Percentiles rank a stretch among this genome's conserved stretches.
phyloP scores from a whole-genome alignment of 2,888 invertebrate genomes.

The Notodonta dromedarius region DNA sequence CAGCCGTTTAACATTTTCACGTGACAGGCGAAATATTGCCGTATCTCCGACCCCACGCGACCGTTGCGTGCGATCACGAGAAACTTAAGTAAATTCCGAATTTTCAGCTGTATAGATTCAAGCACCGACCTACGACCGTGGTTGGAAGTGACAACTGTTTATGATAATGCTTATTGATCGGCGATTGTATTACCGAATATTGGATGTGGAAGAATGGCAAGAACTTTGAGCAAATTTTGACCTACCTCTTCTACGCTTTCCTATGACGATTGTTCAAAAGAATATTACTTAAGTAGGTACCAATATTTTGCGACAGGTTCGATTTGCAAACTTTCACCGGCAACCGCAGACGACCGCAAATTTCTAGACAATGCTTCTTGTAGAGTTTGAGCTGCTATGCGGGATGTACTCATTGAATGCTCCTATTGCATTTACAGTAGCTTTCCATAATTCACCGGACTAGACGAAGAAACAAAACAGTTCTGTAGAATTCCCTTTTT shows the following conservation, averaged over 20 bases:
- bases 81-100: slow-evolving; percentile 13
- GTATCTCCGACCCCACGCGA: neutral
- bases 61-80: slow-evolving; percentile 19
- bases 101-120: slow-evolving; percentile 8
- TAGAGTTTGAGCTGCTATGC: slow-evolving; percentile 9
- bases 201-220: no score
- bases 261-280: neutral
- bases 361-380: slow-evolving; percentile 45
- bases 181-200: neutral
- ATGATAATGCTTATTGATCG: slow-evolving; percentile 18
- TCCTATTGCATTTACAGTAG: slow-evolving; percentile 7
- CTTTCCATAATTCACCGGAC: slow-evolving; percentile 8
- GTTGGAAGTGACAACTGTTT: slow-evolving; percentile 17
- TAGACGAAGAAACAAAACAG: neutral
- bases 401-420: slow-evolving; percentile 18
- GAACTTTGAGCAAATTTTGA: no score
- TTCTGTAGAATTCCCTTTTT: neutral
- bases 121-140: no score
- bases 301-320: slow-evolving; percentile 7
- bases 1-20: slow-evolving; percentile 8
- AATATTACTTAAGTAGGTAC: neutral
- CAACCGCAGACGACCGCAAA: slow-evolving; percentile 46
- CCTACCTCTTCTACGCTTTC: no score
- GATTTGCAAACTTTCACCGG: slow-evolving; percentile 51
- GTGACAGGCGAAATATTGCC: slow-evolving; percentile 12